Base-by-base conservation (phyloP, 2,888 invertebrate species). In the Parascotia fuliginaria region DNA sequence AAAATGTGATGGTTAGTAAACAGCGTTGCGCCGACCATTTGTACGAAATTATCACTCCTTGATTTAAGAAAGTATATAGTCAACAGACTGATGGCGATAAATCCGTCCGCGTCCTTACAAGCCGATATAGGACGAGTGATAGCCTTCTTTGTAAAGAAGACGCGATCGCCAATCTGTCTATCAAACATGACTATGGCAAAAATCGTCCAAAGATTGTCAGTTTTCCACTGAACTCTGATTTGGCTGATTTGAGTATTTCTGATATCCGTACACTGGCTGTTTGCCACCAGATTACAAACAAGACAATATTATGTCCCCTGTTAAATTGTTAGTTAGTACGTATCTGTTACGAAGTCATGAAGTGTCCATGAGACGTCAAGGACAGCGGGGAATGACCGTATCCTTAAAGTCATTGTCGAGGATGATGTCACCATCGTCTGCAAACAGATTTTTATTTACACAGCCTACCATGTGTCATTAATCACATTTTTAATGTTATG, bases 41-140 rank as follows among this genome's bases (percentile, higher is more conserved):
- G 56, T 16, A 22, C 28, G 39, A 68, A 77, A 79, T 81, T 82
- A 81, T 79, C 75, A 77, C 55, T 70, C 75, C 75, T 41, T 74
- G 83, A 79, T 60, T 81, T 62, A n/a, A n/a, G n/a, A n/a, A n/a
- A n/a, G n/a, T n/a, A n/a, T n/a, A n/a, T n/a, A n/a, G n/a, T n/a
- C n/a, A n/a, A n/a, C n/a, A n/a, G n/a, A n/a, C n/a, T n/a, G n/a
- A n/a, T n/a, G n/a, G n/a, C n/a, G n/a, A n/a, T n/a, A n/a, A n/a
- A n/a, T n/a, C n/a, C n/a, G n/a, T n/a, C n/a, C n/a, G n/a, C n/a
- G n/a, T n/a, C n/a, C n/a, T n/a, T n/a, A n/a, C n/a, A n/a, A n/a
- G n/a, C n/a, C n/a, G n/a, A n/a, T n/a, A n/a, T n/a, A n/a, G n/a
- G n/a, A n/a, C n/a, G n/a, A n/a, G n/a, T n/a, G n/a, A n/a, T n/a